Percentiles rank a stretch among this genome's conserved stretches.
Conservation (phyloP, 2,888 invertebrate species). For the Cordilura impudica region DNA sequence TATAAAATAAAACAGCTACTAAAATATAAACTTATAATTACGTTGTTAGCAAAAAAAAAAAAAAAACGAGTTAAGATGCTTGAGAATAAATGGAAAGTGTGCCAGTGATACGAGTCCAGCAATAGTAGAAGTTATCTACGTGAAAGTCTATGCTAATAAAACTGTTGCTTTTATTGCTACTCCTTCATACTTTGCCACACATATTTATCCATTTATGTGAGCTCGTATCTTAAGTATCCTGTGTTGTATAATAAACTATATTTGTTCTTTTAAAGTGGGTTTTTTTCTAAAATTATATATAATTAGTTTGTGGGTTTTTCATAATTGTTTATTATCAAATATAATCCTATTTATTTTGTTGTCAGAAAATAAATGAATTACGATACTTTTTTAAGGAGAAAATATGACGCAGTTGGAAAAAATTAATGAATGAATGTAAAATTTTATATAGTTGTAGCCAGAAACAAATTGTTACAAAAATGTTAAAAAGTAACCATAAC, state of each 20-base stretch:
- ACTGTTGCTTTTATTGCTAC: conserved; percentile 33
- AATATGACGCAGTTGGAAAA: no score
- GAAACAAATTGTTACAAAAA: no score
- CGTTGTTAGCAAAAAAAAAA: conserved; percentile 25
- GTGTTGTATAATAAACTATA: conserved; percentile 7
- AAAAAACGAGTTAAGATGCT: background rate
- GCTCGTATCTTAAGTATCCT: conserved; percentile 8
- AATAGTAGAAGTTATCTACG: background rate
- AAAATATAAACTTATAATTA: conserved; percentile 48
- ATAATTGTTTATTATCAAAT: conserved; percentile 42
- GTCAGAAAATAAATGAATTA: conserved; percentile 15
- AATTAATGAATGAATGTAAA: no score
- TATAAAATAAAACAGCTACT: conserved; percentile 37
- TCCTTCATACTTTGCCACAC: conserved; percentile 3
- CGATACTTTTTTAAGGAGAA: no score
- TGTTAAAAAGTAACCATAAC: no score
- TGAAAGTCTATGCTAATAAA: conserved; percentile 2
- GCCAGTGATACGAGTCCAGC: background rate
- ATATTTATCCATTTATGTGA: conserved; percentile 26
- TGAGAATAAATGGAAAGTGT: background rate
- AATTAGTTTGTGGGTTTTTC: conserved; percentile 36
- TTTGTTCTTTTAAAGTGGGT: conserved; percentile 7
- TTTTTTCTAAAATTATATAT: background rate
- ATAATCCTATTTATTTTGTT: conserved; percentile 31
- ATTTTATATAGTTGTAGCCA: no score